Evolutionary conservation across 2,888 invertebrate species (phyloP).

Genomic region (Rhagophthalmus giganteus): DNA sequence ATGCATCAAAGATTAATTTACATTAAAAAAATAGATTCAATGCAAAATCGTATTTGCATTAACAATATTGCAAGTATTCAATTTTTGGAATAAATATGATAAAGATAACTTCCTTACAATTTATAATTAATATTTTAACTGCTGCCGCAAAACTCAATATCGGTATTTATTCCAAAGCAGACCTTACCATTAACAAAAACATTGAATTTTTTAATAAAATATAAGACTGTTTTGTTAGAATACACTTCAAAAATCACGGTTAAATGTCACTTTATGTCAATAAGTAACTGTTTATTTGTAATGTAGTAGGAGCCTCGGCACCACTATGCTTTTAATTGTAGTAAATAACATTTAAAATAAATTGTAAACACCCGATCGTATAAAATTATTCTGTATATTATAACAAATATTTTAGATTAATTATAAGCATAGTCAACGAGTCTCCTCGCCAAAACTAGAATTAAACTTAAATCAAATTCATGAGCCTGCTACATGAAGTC

Average conservation of each 20-base stretch:
- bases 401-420: too few species aligned
- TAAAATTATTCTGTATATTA: background rate
- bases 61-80: constrained; percentile 17
- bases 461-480: constrained; percentile 16
- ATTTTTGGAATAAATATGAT: constrained; percentile 21
- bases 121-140: background rate
- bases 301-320: background rate
- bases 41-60: constrained; percentile 27
- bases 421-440: constrained; percentile 18
- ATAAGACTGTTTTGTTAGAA: constrained; percentile 16
- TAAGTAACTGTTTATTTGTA: constrained; percentile 10
- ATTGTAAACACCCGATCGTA: too few species aligned
- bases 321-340: background rate
- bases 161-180: constrained; percentile 14
- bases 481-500: constrained; percentile 74
- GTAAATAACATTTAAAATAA: background rate
- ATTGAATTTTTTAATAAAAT: constrained; percentile 19
- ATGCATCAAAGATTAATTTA: too few species aligned
- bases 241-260: constrained; percentile 19
- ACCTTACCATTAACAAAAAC: constrained; percentile 14
- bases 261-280: constrained; percentile 13
- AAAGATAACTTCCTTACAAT: constrained; percentile 1
- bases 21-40: constrained; percentile 7
- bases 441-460: constrained; percentile 10
- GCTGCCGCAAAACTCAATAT: background rate